Base-by-base conservation (phyloP, 2,888 invertebrate genomes). In the Phyllotreta cruciferae region DNA sequence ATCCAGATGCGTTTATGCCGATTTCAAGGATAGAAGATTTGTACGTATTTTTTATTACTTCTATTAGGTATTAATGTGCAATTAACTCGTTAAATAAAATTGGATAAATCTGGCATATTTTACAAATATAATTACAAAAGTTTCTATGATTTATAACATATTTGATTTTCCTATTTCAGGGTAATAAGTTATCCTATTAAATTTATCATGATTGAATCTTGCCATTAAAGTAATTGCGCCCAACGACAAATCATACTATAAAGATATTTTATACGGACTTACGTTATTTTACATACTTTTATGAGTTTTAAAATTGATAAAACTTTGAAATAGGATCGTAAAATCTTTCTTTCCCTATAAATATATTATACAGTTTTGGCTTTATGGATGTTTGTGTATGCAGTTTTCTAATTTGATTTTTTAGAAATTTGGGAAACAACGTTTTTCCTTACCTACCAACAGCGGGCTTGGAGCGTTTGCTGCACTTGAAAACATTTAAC, bases 401-500 rank as follows among this genome's bases (percentile, higher is more conserved):
- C 37, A 14, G 44, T 42, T 44, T 41, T 47, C 34, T 24, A n/a
- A 35, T 24, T 41, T 54, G 4, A 6, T 42, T 39, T 60, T 41
- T 60, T 41, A 94, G 94, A 74, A 97, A 97, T 83, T 85, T 97
- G 71, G 96, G 93, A 42, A 92, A 94, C 82, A 97, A 97, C 80
- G 83, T 88, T 61, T 96, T 97, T 82, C 87, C 93, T 8, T 84
- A 84, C 67, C 83, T 98, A 73, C 97, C 97, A 47, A 88, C 92
- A 49, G 85, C 85, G 60, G 97, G 96, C 0, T 84, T 97, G 67
- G 87, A 90, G 72, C 87, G 88, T 1, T 83, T 97, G 62, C 84
- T 91, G 45, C 93, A 94, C 77, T 85, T 97, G 71, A 95, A 96
- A 82, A 93, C 94, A 36, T 95, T 94, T 84, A 94, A 95, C 82